phyloP scores from a whole-genome alignment of 2,888 invertebrate species.

The Trissolcus japonicus region DNA sequence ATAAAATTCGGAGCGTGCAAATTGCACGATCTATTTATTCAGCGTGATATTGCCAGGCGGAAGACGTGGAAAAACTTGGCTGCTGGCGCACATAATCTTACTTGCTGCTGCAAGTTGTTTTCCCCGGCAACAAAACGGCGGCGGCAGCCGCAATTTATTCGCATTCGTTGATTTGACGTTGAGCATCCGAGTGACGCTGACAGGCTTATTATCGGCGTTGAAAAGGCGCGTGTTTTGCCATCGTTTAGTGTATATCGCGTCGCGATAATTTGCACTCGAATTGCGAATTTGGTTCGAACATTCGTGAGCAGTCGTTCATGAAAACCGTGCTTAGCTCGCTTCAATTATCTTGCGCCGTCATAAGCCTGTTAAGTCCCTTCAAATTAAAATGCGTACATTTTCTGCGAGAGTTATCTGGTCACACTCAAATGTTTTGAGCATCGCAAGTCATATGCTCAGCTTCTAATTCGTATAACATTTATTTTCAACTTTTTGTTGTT shows the following conservation, averaged over 20 bases:
- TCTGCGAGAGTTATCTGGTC: too few relatives aligned
- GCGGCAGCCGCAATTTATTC: conserved; percentile 4
- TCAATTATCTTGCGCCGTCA: conserved; percentile 27
- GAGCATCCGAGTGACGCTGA: conserved; percentile 1
- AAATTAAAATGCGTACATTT: conserved; percentile 32
- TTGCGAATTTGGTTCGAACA: conserved; percentile 27
- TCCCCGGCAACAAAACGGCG: neutral
- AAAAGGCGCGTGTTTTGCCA: conserved; percentile 5
- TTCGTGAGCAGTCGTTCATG: conserved; percentile 24
- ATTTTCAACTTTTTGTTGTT: conserved; percentile 14
- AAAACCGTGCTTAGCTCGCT: conserved; percentile 26
- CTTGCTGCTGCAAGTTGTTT: conserved; percentile 4
- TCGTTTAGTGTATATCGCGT: conserved; percentile 12
- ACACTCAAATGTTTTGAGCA: conserved; percentile 1
- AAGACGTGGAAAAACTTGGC: neutral
- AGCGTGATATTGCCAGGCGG: neutral
- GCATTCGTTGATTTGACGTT: conserved; percentile 1
- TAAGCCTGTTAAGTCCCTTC: conserved; percentile 38
- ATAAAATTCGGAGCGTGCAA: conserved; percentile 1
- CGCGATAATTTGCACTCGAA: conserved; percentile 16
- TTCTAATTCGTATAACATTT: neutral
- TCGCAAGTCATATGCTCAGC: neutral
- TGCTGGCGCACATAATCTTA: conserved; percentile 9
- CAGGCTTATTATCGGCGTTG: conserved; percentile 21
- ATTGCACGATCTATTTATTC: conserved; percentile 3